A percentile compares a stretch with the other conserved stretches of the same genome.
These are phyloP conservation scores for Panthera tigris DNA, from an alignment of 2,113 vertebrate genomes.

Conservation along the genomic window DNA sequence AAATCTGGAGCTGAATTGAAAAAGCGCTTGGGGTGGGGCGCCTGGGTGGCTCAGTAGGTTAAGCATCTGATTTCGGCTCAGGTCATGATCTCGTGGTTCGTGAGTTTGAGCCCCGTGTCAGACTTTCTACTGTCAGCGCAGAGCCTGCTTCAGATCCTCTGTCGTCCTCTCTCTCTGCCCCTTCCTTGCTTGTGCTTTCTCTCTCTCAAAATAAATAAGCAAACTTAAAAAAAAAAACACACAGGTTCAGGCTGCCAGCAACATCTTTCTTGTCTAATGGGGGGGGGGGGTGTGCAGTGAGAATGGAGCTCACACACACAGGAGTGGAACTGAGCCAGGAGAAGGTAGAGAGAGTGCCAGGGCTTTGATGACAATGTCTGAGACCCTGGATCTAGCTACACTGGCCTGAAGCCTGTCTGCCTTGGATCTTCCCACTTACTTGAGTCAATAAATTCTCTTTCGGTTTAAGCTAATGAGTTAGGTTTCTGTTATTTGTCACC, in stretches of 20 bases:
- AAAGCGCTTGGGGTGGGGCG: too few species aligned
- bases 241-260: neutral
- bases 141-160: too few species aligned
- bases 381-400: neutral
- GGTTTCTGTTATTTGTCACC: neutral
- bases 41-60: too few species aligned
- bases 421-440: neutral
- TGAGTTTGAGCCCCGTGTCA: too few species aligned
- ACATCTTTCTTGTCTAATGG: conserved; percentile 3
- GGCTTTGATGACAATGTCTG: neutral
- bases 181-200: too few species aligned
- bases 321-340: neutral
- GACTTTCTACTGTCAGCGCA: too few species aligned
- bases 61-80: too few species aligned
- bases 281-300: neutral
- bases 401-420: neutral
- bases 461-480: neutral
- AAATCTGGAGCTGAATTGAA: neutral
- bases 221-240: too few species aligned
- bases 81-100: too few species aligned
- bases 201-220: too few species aligned
- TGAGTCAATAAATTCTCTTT: neutral
- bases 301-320: neutral
- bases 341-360: neutral
- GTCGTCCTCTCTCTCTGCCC: too few species aligned